Percentiles rank a stretch among this genome's conserved stretches.
Conservation (phyloP, 2,113 vertebrate genomes). For the Pterocles burchelli region DNA sequence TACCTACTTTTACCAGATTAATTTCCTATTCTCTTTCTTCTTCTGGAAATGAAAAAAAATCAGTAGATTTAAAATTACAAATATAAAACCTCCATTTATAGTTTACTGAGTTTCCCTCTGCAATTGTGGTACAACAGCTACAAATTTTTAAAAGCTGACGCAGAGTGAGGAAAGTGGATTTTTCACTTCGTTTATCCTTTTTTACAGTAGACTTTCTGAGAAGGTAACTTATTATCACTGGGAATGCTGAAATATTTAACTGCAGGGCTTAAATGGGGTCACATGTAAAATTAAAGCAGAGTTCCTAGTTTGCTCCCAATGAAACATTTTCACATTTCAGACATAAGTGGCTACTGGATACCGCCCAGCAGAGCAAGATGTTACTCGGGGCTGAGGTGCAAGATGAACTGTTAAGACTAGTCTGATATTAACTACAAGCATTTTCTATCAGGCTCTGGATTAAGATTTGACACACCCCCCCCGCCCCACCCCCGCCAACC, state of each 20-base stretch:
- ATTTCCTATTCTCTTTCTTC: background rate
- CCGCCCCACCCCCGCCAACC: background rate
- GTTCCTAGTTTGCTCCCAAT: background rate
- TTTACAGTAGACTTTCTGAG: background rate
- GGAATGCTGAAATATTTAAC: background rate
- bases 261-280: background rate
- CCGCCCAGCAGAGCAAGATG: background rate
- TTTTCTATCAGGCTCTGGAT: background rate
- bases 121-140: background rate
- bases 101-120: background rate
- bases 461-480: background rate
- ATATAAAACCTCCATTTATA: background rate
- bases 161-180: background rate
- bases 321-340: accelerated
- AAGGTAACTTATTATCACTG: background rate
- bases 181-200: background rate
- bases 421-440: background rate
- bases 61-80: background rate
- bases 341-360: background rate
- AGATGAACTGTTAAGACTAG: background rate
- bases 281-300: background rate
- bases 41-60: background rate
- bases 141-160: background rate
- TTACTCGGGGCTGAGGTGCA: background rate
- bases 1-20: background rate